These are phyloP conservation scores for Alsophila aescularia DNA, from an alignment of 2,888 invertebrate genomes.

Conservation along the genomic window DNA sequence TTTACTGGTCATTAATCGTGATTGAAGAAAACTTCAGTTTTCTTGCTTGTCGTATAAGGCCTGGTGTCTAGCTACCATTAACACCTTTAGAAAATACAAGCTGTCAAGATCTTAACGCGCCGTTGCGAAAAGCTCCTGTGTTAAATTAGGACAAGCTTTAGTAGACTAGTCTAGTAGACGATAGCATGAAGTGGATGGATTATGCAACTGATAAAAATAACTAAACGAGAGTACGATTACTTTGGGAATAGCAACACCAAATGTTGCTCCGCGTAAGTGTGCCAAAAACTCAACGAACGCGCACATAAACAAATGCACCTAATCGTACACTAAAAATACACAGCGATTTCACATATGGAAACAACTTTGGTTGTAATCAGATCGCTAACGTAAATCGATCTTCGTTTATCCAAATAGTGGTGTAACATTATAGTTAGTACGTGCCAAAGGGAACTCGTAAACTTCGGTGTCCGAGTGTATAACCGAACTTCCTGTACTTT, in stretches of 20 bases:
- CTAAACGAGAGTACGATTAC: constrained; percentile 22
- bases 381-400: constrained; percentile 67
- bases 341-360: constrained; percentile 49
- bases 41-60: too few species aligned
- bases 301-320: constrained; percentile 58
- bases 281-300: constrained; percentile 54
- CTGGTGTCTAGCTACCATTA: too few species aligned
- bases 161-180: neutral
- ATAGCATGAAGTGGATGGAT: constrained; percentile 18
- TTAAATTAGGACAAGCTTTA: constrained; percentile 13
- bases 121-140: neutral
- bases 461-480: constrained; percentile 55
- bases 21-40: too few species aligned
- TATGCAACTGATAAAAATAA: constrained; percentile 25
- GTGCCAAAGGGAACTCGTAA: constrained; percentile 68
- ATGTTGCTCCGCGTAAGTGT: constrained; percentile 29
- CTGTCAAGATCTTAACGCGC: too few species aligned
- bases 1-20: too few species aligned
- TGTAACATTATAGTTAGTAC: constrained; percentile 28
- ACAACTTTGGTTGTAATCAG: constrained; percentile 66
- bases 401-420: constrained; percentile 63
- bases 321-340: constrained; percentile 47
- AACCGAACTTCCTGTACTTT: constrained; percentile 61
- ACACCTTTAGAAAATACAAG: too few species aligned
- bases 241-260: constrained; percentile 18